phyloP scores from a whole-genome alignment of 2,888 invertebrate species.

The Leptothorax acervorum region DNA sequence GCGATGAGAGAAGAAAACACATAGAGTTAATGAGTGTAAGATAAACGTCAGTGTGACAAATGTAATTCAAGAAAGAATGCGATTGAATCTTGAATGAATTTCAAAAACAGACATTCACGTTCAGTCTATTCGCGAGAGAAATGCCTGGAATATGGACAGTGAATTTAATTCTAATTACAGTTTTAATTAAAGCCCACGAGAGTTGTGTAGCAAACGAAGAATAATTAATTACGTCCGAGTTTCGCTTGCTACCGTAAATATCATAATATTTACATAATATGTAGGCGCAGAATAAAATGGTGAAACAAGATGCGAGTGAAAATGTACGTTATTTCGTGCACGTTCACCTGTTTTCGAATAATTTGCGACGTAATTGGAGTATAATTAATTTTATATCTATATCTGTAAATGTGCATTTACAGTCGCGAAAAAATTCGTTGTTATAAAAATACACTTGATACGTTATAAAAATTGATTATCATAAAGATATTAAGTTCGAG shows the following conservation, averaged over 20 bases:
- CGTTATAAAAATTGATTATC: background rate
- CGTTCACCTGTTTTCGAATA: background rate
- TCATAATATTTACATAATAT: slow-evolving; percentile 31
- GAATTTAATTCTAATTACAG: slow-evolving; percentile 34
- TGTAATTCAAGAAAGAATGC: background rate
- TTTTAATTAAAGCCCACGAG: slow-evolving; percentile 14
- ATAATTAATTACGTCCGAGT: background rate
- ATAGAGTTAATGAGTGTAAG: background rate
- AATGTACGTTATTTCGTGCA: slow-evolving; percentile 14
- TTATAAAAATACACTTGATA: background rate
- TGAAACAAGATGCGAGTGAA: slow-evolving; percentile 36
- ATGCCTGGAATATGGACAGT: background rate
- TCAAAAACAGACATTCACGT: background rate
- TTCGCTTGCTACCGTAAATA: slow-evolving; percentile 26
- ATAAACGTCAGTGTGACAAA: background rate
- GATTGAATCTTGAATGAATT: background rate
- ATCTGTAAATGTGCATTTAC: background rate
- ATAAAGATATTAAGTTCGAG: background rate
- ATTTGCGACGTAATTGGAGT: background rate
- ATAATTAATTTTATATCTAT: background rate
- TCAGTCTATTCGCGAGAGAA: background rate
- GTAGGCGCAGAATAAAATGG: slow-evolving; percentile 45
- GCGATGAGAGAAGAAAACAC: background rate
- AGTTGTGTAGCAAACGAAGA: background rate
- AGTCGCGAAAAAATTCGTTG: background rate